Percentiles rank a stretch among this genome's conserved stretches.
These are phyloP conservation scores for Iphiclides podalirius DNA, from an alignment of 2,888 invertebrate genomes.

Conservation along the genomic window DNA sequence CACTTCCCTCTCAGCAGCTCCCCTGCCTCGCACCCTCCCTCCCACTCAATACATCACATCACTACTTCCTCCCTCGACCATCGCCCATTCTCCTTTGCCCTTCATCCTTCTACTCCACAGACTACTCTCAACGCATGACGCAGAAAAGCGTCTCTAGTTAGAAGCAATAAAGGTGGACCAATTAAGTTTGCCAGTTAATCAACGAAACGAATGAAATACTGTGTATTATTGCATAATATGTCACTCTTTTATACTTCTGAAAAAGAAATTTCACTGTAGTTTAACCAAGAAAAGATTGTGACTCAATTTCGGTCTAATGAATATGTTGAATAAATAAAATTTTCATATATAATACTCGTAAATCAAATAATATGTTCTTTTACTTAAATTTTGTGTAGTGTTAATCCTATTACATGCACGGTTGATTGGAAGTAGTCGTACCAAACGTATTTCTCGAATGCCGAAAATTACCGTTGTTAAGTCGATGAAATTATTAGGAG, in stretches of 20 bases:
- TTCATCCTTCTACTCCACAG: constrained; percentile 8
- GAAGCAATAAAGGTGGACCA: constrained; percentile 76
- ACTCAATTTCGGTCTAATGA: constrained; percentile 10
- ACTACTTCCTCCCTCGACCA: constrained; percentile 18
- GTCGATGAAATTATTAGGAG: too few species aligned
- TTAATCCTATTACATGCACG: too few species aligned
- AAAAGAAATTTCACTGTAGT: constrained; percentile 3
- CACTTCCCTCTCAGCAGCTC: too few species aligned
- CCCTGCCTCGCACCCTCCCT: constrained; percentile 22
- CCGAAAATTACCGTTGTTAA: too few species aligned
- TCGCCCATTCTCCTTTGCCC: constrained; percentile 21
- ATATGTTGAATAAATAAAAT: constrained; percentile 10
- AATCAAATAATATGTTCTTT: constrained; percentile 2
- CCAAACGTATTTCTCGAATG: too few species aligned
- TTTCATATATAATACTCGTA: constrained; percentile 18
- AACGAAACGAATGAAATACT: constrained; percentile 49
- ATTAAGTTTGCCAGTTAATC: constrained; percentile 73
- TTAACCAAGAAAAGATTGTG: constrained; percentile 3
- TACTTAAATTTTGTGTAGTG: not conserved
- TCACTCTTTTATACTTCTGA: constrained; percentile 11
- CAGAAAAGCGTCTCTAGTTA: constrained; percentile 43
- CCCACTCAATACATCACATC: too few species aligned
- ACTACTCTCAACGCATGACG: constrained; percentile 30
- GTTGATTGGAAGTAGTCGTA: too few species aligned
- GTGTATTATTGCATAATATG: constrained; percentile 14